These are phyloP conservation scores for Ammodytes dubius DNA, from an alignment of 2,113 vertebrate genomes.

Conservation along the genomic window DNA sequence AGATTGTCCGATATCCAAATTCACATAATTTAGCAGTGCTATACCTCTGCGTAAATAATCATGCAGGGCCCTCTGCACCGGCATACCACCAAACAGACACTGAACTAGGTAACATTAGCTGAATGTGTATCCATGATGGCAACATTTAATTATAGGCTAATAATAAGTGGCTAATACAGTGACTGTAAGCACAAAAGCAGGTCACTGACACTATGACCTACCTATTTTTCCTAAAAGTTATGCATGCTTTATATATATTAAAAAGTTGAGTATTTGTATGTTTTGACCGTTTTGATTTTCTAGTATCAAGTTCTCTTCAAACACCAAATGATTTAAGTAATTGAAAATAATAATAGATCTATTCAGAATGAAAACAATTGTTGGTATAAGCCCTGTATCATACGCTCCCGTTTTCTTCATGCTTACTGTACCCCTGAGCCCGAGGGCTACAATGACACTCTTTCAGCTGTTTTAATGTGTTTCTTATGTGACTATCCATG, in stretches of 20 bases:
- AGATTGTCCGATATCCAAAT: too few relatives aligned
- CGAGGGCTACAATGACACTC: slow-evolving; percentile 1
- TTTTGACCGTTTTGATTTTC: too few relatives aligned
- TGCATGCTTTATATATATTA: not conserved
- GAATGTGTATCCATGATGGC: slow-evolving; percentile 28
- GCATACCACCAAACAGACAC: too few relatives aligned
- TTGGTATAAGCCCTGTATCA: not conserved
- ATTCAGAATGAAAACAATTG: slow-evolving; percentile 10
- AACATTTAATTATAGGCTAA: not conserved
- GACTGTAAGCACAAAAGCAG: not conserved
- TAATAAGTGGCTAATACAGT: slow-evolving; percentile 9
- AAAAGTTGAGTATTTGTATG: not conserved
- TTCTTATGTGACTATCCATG: not conserved
- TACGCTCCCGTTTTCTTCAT: not conserved
- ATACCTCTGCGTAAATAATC: too few relatives aligned
- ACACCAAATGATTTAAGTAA: not conserved
- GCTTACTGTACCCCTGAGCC: not conserved
- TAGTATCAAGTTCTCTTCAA: too few relatives aligned
- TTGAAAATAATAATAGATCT: not conserved
- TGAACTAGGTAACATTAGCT: too few relatives aligned
- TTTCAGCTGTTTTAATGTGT: slow-evolving; percentile 17
- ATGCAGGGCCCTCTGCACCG: too few relatives aligned
- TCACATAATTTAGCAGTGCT: too few relatives aligned
- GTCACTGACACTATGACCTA: not conserved
- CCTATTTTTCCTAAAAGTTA: not conserved